A percentile compares a stretch with the other conserved stretches of the same genome.
Evolutionary conservation across 2,113 vertebrate genomes (phyloP).

Genomic region (Nothobranchius furzeri): DNA sequence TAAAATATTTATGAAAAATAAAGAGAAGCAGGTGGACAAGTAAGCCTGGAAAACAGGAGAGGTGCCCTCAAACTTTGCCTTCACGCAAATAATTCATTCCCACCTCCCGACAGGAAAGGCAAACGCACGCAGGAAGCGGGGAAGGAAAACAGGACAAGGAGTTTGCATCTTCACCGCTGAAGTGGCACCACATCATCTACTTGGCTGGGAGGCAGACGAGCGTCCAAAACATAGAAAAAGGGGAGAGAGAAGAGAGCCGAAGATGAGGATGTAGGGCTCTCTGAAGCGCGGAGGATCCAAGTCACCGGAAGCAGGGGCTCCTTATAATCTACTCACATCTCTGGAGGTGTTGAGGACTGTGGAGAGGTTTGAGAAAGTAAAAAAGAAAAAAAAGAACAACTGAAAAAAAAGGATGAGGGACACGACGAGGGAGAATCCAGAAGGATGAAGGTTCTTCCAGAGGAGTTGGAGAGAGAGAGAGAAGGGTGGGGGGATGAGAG

Average conservation of each 20-base stretch:
- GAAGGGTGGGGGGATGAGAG: slow-evolving; percentile 34
- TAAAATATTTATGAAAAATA: background rate
- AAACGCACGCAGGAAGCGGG: slow-evolving; percentile 18
- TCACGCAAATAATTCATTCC: slow-evolving; percentile 46
- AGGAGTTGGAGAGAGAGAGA: slow-evolving; percentile 50
- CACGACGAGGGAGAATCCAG: slow-evolving; percentile 34
- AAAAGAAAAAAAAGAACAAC: background rate
- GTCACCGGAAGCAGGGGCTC: slow-evolving; percentile 53
- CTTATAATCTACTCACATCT: slow-evolving; percentile 55
- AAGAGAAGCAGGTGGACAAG: slow-evolving; percentile 52
- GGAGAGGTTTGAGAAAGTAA: slow-evolving; percentile 27
- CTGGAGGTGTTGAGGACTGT: slow-evolving; percentile 21
- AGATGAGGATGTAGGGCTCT: slow-evolving; percentile 31
- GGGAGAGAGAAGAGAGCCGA: slow-evolving; percentile 8
- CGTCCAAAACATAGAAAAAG: slow-evolving; percentile 20
- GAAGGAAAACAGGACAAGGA: slow-evolving; percentile 43
- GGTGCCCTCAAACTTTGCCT: slow-evolving; percentile 78
- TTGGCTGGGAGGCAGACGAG: slow-evolving; percentile 39
- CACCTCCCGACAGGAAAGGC: slow-evolving; percentile 31
- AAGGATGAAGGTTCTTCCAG: slow-evolving; percentile 53
- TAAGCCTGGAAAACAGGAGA: slow-evolving; percentile 48
- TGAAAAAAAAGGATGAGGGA: slow-evolving; percentile 30
- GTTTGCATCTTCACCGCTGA: slow-evolving; percentile 59
- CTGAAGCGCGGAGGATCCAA: slow-evolving; percentile 47
- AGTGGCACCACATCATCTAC: slow-evolving; percentile 68